phyloP scores from a whole-genome alignment of 2,888 invertebrate species.

The Agrotis exclamationis region DNA sequence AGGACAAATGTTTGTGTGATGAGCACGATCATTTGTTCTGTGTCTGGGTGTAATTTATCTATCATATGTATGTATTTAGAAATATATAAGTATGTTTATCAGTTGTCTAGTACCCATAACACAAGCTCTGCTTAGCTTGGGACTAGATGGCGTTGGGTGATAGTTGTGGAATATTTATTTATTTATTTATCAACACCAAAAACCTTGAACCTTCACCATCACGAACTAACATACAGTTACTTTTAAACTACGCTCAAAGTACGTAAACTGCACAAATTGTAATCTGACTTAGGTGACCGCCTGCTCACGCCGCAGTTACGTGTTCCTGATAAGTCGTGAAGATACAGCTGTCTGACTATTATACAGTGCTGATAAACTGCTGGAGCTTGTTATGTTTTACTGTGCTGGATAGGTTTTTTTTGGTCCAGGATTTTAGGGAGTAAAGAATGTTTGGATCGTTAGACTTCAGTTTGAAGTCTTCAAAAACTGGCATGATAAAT shows the following conservation, averaged over 20 bases:
- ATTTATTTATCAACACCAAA: too few relatives aligned
- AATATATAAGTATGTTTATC: too few relatives aligned
- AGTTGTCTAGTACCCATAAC: too few relatives aligned
- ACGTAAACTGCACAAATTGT: slow-evolving; percentile 37
- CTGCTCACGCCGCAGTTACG: slow-evolving; percentile 74
- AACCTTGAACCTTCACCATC: slow-evolving; percentile 12
- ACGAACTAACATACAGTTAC: slow-evolving; percentile 25
- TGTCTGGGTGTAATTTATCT: too few relatives aligned
- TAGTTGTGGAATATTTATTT: too few relatives aligned
- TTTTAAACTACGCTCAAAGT: not conserved
- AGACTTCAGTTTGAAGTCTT: too few relatives aligned
- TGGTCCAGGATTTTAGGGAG: not conserved
- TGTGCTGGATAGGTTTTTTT: not conserved
- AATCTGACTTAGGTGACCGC: slow-evolving; percentile 68
- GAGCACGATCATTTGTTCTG: too few relatives aligned
- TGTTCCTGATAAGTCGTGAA: slow-evolving; percentile 79
- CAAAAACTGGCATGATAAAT: too few relatives aligned
- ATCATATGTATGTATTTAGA: too few relatives aligned
- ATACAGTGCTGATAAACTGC: slow-evolving; percentile 48
- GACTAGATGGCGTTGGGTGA: too few relatives aligned
- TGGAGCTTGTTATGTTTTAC: slow-evolving; percentile 10
- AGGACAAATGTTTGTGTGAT: too few relatives aligned
- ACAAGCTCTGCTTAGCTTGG: too few relatives aligned
- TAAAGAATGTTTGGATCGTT: not conserved
- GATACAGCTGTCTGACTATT: slow-evolving; percentile 66